Base-by-base conservation (phyloP, 1,140 invertebrate species). In the Acyrthosiphon pisum region DNA sequence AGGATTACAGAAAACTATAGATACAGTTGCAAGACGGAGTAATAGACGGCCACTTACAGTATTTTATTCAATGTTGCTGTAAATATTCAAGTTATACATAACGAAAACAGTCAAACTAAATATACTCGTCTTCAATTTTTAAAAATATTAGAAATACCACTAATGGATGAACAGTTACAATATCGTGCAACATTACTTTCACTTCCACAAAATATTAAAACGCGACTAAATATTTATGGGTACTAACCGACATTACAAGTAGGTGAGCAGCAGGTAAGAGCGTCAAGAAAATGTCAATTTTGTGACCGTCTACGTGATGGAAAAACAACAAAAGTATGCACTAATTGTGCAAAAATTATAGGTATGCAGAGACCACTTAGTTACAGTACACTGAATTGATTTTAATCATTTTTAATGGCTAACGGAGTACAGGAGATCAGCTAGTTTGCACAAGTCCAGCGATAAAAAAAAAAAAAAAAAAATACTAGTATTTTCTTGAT, bases 311-410 rank as follows among this genome's bases (percentile, higher is more conserved):
- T 50, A 35, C 86, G 48, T 50, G 26, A 50, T 18, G 50, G 86
- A 88, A 88, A 50, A 88, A 50, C 86, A 35, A 88, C 46, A 50
- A 50, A 88, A 48, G 86, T 88, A 48, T 88, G 26, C 30, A 88
- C 86, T n/a, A 35, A 48, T 46, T 88, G 48, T 50, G 48, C 86
- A 50, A 88, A n/a, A 20, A 11, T 88, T n/a, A 88, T n/a, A n/a
- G n/a, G n/a, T 48, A 88, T 88, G 26, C 26, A 88, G 46, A 88
- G 26, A 88, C n/a, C 44, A 88, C 26, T 18, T 20, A 88, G 86
- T 88, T n/a, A n/a, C n/a, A n/a, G n/a, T n/a, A n/a, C n/a, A n/a
- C n/a, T n/a, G n/a, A n/a, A n/a, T n/a, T n/a, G n/a, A n/a, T n/a
- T n/a, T n/a, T n/a, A n/a, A n/a, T n/a, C n/a, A n/a, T n/a, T n/a